These are phyloP conservation scores for Eidolon dupreanum DNA, from an alignment of 2,797 vertebrate genomes.

Conservation along the genomic window DNA sequence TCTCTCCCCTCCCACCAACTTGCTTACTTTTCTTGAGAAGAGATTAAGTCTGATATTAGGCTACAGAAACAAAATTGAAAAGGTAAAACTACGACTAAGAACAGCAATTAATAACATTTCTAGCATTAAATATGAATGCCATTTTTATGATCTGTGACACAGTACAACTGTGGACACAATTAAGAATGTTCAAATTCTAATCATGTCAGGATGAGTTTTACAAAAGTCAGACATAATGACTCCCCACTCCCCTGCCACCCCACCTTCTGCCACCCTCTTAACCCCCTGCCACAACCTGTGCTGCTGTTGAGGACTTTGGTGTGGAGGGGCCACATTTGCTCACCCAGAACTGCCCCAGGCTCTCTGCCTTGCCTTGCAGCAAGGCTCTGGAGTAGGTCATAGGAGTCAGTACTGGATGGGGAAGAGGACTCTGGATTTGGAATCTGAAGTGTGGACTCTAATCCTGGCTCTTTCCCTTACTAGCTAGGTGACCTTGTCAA, in stretches of 20 bases:
- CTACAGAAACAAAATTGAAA: slow-evolving; percentile 25
- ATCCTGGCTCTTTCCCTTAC: neutral
- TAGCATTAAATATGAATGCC: neutral
- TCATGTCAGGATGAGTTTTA: neutral
- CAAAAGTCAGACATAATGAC: neutral
- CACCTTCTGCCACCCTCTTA: neutral
- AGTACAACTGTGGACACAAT: neutral
- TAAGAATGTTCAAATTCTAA: slow-evolving; percentile 7
- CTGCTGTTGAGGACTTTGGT: neutral
- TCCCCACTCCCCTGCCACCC: neutral
- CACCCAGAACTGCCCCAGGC: neutral
- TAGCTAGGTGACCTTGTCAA: neutral
- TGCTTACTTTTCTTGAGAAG: slow-evolving; percentile 37
- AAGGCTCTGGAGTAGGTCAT: neutral
- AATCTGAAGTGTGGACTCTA: neutral
- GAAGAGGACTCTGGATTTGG: neutral
- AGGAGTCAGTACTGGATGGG: neutral
- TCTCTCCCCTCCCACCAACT: neutral
- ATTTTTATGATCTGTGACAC: neutral
- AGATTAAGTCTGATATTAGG: slow-evolving; percentile 25
- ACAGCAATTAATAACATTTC: slow-evolving; percentile 1
- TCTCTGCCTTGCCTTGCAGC: neutral
- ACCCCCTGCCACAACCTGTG: no score
- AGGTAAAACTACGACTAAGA: slow-evolving; percentile 24
- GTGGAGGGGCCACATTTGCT: neutral